phyloP scores from a whole-genome alignment of 2,113 vertebrate species.

The Pithys albifrons region DNA sequence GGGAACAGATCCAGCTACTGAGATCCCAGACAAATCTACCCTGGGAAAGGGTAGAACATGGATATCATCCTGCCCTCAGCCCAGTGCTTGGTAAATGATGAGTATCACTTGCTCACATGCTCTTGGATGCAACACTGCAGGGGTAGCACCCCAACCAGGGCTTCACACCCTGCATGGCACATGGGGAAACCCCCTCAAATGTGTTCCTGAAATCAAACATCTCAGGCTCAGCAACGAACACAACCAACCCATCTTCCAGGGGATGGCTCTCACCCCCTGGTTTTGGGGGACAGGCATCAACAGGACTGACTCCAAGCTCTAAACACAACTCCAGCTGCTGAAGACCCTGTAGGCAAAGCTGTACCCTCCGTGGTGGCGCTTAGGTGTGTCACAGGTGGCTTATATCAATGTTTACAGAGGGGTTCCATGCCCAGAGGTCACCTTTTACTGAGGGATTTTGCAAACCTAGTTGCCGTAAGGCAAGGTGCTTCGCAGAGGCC shows the following conservation, averaged over 20 bases:
- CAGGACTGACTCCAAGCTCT: accelerated
- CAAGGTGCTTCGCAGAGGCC: not conserved
- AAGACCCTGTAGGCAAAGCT: not conserved
- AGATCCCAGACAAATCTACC: not conserved
- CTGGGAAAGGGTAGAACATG: not conserved
- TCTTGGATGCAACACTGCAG: not conserved
- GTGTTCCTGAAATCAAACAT: not conserved
- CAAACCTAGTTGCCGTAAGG: accelerated
- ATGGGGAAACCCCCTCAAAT: accelerated
- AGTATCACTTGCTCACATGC: not conserved
- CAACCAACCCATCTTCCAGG: not conserved
- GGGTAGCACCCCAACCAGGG: not conserved
- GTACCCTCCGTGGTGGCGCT: accelerated
- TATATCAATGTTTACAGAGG: accelerated
- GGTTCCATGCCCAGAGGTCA: not conserved
- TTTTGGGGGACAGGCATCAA: not conserved
- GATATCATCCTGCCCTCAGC: not conserved
- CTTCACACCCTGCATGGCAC: not conserved
- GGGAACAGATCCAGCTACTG: not conserved
- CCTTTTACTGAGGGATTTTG: not conserved
- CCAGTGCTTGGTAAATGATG: not conserved
- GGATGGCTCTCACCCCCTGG: accelerated
- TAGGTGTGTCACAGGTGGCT: not conserved
- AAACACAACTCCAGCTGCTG: not conserved
- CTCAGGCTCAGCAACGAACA: not conserved